These are phyloP conservation scores for Drosophila trapezifrons DNA, from an alignment of 1,140 invertebrate species.

Conservation along the genomic window DNA sequence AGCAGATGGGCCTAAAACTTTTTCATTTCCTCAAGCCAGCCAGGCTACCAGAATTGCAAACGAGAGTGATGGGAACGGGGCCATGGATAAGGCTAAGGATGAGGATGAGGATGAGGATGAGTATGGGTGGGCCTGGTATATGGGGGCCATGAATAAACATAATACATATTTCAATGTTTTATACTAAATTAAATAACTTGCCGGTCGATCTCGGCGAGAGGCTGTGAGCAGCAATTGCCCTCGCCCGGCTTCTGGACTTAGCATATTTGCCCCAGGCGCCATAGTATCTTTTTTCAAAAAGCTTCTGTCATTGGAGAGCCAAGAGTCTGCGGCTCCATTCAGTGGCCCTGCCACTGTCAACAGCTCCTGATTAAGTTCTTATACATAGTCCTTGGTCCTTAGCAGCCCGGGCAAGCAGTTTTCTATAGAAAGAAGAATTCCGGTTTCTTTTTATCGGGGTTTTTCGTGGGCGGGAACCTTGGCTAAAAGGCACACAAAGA, in stretches of 20 bases:
- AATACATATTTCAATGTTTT: conserved; percentile 80
- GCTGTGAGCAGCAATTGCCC: conserved; percentile 31
- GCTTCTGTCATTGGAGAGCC: conserved; percentile 27
- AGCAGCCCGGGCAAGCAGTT: conserved; percentile 4
- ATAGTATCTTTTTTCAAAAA: conserved; percentile 18
- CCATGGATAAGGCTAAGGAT: conserved; percentile 7
- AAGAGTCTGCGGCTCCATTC: conserved; percentile 10
- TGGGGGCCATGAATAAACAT: conserved; percentile 66
- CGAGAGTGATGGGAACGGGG: conserved; percentile 10
- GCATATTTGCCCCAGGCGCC: conserved; percentile 52
- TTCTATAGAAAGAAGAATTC: conserved; percentile 26
- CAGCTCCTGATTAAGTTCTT: conserved; percentile 62
- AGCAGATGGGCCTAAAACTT: conserved; percentile 72
- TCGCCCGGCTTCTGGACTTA: conserved; percentile 35
- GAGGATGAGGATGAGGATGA: conserved; percentile 2
- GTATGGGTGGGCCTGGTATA: conserved; percentile 9
- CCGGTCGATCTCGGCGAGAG: conserved; percentile 51
- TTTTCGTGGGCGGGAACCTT: background rate
- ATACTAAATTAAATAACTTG: conserved; percentile 81
- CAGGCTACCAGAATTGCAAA: conserved; percentile 14
- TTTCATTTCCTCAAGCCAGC: conserved; percentile 65
- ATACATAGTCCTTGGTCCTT: conserved; percentile 19
- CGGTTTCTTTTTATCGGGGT: conserved; percentile 8
- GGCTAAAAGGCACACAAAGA: conserved; percentile 15
- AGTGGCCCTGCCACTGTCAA: conserved; percentile 38